phyloP scores from a whole-genome alignment of 1,140 invertebrate species.

The Hormaphis cornu region DNA sequence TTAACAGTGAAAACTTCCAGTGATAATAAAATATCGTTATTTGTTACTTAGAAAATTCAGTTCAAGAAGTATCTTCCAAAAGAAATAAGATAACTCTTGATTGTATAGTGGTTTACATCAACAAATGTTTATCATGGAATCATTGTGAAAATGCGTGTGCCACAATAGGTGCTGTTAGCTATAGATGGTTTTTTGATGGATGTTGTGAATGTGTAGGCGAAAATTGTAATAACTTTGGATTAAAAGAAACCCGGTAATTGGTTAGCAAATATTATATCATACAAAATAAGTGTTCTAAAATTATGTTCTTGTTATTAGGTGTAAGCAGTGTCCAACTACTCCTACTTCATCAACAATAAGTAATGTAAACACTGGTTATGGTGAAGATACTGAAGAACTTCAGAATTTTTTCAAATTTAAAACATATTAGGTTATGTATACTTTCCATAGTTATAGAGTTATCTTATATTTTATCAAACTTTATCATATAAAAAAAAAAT shows the following conservation, averaged over 20 bases:
- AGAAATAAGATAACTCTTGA: conserved; percentile 64
- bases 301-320: background rate
- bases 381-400: background rate
- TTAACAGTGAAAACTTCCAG: background rate
- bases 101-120: conserved; percentile 86
- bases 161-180: conserved; percentile 63
- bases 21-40: background rate
- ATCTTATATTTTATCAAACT: no score
- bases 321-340: background rate
- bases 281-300: background rate
- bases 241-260: conserved; percentile 65
- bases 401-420: no score
- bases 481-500: no score
- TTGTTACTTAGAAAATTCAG: conserved; percentile 50
- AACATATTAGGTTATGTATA: no score
- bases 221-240: conserved; percentile 83
- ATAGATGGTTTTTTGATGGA: conserved; percentile 88
- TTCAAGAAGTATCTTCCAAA: conserved; percentile 50
- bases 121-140: conserved; percentile 76
- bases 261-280: background rate
- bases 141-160: conserved; percentile 73
- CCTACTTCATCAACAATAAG: background rate
- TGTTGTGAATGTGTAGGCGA: conserved; percentile 89
- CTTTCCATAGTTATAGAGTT: no score
- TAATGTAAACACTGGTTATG: background rate